phyloP scores from a whole-genome alignment of 2,888 invertebrate species.

The Antitype chi region DNA sequence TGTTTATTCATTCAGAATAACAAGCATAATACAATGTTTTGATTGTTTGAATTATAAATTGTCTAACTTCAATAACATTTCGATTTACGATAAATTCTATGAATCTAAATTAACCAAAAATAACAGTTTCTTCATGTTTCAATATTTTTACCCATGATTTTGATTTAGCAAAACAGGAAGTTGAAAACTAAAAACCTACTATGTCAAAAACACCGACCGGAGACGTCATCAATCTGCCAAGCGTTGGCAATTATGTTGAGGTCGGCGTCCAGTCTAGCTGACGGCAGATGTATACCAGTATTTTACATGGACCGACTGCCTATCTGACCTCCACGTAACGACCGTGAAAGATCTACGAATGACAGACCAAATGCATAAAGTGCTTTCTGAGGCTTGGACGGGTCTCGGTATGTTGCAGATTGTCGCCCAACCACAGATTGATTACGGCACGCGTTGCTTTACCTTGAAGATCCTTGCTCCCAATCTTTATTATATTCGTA shows the following conservation, averaged over 20 bases:
- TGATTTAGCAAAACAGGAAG: neutral
- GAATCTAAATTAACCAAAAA: no score
- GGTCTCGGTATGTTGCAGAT: no score
- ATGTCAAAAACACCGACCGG: neutral
- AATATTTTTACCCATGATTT: no score
- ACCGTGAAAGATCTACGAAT: neutral
- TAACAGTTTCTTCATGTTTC: no score
- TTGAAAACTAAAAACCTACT: neutral
- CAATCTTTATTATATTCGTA: neutral
- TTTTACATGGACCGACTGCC: no score
- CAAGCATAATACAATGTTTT: neutral
- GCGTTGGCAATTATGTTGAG: no score
- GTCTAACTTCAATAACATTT: neutral
- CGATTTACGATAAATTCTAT: no score
- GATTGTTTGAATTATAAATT: neutral
- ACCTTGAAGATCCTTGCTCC: neutral
- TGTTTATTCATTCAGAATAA: neutral
- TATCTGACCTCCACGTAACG: neutral
- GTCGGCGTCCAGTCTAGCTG: no score
- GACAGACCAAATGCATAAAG: neutral
- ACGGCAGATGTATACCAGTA: neutral
- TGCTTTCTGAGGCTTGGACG: neutral
- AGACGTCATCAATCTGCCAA: no score
- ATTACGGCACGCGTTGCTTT: neutral
- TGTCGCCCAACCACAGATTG: neutral